Percentiles rank a stretch among this genome's conserved stretches.
phyloP scores from a whole-genome alignment of 2,888 invertebrate genomes.

The Hypomecis punctinalis region DNA sequence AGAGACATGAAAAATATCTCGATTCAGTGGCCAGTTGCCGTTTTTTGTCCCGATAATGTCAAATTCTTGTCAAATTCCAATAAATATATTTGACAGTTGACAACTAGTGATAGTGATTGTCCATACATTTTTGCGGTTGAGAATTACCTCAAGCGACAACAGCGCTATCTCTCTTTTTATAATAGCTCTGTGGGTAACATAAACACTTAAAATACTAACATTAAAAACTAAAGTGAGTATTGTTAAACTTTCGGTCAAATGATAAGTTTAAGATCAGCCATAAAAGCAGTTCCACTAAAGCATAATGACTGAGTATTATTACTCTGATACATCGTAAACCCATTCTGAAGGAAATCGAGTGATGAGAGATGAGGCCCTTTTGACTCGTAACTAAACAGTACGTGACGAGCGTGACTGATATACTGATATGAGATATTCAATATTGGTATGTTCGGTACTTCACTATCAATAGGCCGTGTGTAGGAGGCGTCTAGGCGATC shows the following conservation, averaged over 20 bases:
- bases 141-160: too few species aligned
- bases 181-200: too few species aligned
- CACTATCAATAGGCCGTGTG: not conserved
- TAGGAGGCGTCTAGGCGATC: not conserved
- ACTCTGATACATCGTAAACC: conserved; percentile 60
- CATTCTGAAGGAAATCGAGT: conserved; percentile 64
- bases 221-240: conserved; percentile 19
- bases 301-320: conserved; percentile 66
- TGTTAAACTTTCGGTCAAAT: conserved; percentile 39
- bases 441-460: not conserved
- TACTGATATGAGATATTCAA: conserved; percentile 10
- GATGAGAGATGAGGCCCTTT: conserved; percentile 68
- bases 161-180: too few species aligned
- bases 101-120: too few species aligned
- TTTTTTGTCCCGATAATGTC: too few species aligned
- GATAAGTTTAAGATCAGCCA: conserved; percentile 36
- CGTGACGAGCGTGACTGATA: conserved; percentile 59
- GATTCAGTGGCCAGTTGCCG: too few species aligned
- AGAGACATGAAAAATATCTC: too few species aligned
- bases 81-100: too few species aligned
- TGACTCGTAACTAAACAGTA: conserved; percentile 58
- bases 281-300: conserved; percentile 39
- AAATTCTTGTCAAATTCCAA: too few species aligned
- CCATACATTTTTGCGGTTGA: too few species aligned
- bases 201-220: too few species aligned